These are phyloP conservation scores for Triplophysa siluroides DNA, from an alignment of 2,113 vertebrate species.

Conservation along the genomic window DNA sequence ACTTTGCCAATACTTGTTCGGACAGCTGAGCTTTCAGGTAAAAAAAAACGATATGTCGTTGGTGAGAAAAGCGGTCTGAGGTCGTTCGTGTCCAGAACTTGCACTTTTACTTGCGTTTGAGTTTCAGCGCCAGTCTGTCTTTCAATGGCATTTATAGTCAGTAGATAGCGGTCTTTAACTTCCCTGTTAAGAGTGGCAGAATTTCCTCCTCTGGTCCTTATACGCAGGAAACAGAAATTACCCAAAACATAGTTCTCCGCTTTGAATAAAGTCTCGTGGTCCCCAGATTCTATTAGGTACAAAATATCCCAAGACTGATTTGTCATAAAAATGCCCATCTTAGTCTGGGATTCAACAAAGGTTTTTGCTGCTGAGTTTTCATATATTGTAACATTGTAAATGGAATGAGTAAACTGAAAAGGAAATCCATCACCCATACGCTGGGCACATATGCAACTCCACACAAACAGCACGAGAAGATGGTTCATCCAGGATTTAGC, in stretches of 20 bases:
- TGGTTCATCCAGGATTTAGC: conserved; percentile 69
- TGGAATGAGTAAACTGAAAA: conserved; percentile 76
- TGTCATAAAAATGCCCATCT: conserved; percentile 81
- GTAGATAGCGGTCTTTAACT: conserved; percentile 78
- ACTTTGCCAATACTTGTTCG: conserved; percentile 80
- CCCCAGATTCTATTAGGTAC: conserved; percentile 84
- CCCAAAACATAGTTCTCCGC: conserved; percentile 82
- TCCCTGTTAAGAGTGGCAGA: conserved; percentile 84
- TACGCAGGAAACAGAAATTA: conserved; percentile 84
- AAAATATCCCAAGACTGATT: conserved; percentile 76
- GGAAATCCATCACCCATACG: conserved; percentile 57
- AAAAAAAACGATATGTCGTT: conserved; percentile 80
- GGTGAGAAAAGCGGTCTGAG: conserved; percentile 84
- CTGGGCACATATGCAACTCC: conserved; percentile 71
- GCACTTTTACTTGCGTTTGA: conserved; percentile 73
- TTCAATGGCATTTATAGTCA: conserved; percentile 79
- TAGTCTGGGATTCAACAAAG: conserved; percentile 77
- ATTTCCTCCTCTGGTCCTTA: conserved; percentile 86
- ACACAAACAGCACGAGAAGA: conserved; percentile 74
- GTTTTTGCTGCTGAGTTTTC: conserved; percentile 87
- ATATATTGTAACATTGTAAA: conserved; percentile 81
- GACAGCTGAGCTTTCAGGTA: conserved; percentile 80
- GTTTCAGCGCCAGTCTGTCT: conserved; percentile 75
- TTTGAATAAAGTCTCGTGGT: conserved; percentile 84
- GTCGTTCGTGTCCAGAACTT: conserved; percentile 86